Evolutionary conservation across 2,113 vertebrate genomes (phyloP).

Genomic region (Octodon degus): DNA sequence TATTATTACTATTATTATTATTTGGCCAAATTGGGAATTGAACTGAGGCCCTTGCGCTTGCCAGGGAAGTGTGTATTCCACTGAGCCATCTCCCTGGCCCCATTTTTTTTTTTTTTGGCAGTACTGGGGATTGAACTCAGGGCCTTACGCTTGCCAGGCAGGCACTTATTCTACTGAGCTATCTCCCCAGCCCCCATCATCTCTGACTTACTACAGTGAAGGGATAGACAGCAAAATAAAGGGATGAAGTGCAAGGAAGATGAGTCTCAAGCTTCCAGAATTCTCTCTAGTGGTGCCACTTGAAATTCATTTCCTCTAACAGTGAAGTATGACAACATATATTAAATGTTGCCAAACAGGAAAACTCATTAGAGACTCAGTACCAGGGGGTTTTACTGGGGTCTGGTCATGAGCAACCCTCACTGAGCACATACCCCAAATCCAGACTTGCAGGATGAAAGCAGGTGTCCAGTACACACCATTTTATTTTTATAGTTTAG

Average conservation of each 20-base stretch:
- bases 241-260: not conserved
- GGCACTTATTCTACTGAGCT: too few relatives aligned
- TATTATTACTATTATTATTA: too few relatives aligned
- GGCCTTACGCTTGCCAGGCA: too few relatives aligned
- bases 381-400: not conserved
- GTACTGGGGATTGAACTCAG: too few relatives aligned
- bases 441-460: not conserved
- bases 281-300: not conserved
- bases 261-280: not conserved
- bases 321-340: not conserved
- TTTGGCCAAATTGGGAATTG: too few relatives aligned
- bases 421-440: not conserved
- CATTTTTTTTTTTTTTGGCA: too few relatives aligned
- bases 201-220: not conserved
- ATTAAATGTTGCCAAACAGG: not conserved
- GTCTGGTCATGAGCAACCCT: not conserved
- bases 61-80: too few relatives aligned
- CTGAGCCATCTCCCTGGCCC: too few relatives aligned
- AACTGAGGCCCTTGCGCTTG: too few relatives aligned
- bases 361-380: not conserved
- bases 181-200: too few relatives aligned
- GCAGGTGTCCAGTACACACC: not conserved
- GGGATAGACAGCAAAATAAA: not conserved
- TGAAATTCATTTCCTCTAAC: not conserved
- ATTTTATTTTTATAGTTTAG: conserved; percentile 8